These are phyloP conservation scores for Pogonomyrmex barbatus DNA, from an alignment of 1,140 invertebrate species.

Conservation along the genomic window DNA sequence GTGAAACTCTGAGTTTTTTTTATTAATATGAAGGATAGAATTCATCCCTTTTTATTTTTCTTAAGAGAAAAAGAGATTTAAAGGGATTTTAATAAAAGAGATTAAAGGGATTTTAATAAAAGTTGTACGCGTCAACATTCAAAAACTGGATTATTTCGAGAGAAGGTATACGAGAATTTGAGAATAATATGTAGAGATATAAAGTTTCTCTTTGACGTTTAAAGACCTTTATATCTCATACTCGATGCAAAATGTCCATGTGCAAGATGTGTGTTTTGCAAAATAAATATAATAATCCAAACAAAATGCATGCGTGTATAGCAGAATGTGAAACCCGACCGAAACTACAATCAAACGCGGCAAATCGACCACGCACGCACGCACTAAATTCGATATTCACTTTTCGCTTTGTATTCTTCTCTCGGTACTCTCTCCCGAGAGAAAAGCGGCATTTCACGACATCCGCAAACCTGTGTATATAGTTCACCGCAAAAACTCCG, in stretches of 20 bases:
- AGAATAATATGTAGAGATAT: background rate
- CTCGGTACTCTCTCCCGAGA: constrained; percentile 34
- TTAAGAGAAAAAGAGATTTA: too few relatives aligned
- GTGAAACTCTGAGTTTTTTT: background rate
- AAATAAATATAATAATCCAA: constrained; percentile 17
- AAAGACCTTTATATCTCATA: background rate
- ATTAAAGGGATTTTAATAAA: background rate
- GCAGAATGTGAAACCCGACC: constrained; percentile 2
- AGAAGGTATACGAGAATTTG: background rate
- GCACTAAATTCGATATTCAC: constrained; percentile 42
- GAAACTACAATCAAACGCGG: constrained; percentile 10
- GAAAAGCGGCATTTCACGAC: constrained; percentile 49
- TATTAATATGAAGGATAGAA: background rate
- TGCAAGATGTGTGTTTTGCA: background rate
- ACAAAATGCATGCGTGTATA: background rate
- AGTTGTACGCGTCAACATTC: background rate
- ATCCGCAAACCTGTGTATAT: constrained; percentile 44
- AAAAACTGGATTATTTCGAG: background rate
- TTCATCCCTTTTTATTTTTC: too few relatives aligned
- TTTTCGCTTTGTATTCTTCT: constrained; percentile 44
- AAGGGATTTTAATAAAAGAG: background rate
- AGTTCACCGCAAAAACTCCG: constrained; percentile 33
- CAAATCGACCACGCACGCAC: constrained; percentile 33
- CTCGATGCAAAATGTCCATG: too few relatives aligned
- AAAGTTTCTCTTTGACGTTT: background rate